Base-by-base conservation (phyloP, 2,888 invertebrate genomes). In the Aelia acuminata region DNA sequence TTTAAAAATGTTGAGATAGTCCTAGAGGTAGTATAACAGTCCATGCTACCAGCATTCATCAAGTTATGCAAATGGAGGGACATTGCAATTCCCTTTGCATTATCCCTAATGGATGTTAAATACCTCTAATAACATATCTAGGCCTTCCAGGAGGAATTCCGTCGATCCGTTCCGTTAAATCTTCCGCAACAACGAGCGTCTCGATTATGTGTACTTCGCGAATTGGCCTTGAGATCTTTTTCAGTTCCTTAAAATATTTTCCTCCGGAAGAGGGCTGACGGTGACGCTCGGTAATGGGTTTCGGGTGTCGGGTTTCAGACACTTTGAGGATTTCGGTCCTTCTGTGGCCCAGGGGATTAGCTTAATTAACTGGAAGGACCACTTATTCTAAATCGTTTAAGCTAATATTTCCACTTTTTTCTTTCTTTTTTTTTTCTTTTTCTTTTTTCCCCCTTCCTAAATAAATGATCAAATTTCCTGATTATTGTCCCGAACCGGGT, bases 341-440 rank as follows among this genome's bases (percentile, higher is more conserved):
- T 43, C 80, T 80, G 22, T 47, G n/a, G 43, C 43, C 15, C 2
- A 11, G 22, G 13, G 43, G 80, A 80, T 80, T 80, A 43, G 80
- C 80, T 80, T 80, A 80, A 80, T 80, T 80, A 80, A 80, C 80
- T 80, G 80, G 80, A 47, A 80, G 80, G 11, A 80, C 80, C 43
- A 80, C 80, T 80, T 80, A 80, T 43, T 80, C 47, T n/a, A 80
- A 80, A 80, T 43, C n/a, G 13, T 80, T 80, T 80, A 43, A 80
- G 43, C 80, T 11, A 43, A 47, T 43, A 47, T 80, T 80, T 80
- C 22, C 26, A 22, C 39, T 39, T 35, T 75, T 39, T 39, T 4
- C 18, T 39, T 39, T n/a, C 1, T n/a, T 80, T 80, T 43, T 43
- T 43, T 80, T 43, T 26, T 13, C n/a, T 43, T 11, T 43, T 80